Percentiles rank a stretch among this genome's conserved stretches.
Conservation (phyloP, 2,113 vertebrate species). For the Romanogobio albipinnatus region DNA sequence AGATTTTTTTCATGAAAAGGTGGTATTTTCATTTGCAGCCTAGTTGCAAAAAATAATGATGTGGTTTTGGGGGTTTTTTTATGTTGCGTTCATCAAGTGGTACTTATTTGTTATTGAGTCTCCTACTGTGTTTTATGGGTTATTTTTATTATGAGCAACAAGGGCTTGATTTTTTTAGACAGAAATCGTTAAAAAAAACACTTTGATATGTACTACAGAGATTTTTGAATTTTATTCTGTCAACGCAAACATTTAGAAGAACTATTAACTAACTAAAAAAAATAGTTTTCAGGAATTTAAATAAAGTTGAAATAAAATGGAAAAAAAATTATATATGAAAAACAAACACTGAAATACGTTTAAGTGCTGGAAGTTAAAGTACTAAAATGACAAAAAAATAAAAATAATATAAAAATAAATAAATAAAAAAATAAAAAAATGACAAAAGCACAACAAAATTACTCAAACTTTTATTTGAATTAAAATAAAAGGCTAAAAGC, state of each 20-base stretch:
- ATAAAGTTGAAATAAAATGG: not conserved
- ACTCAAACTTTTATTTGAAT: not conserved
- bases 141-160: constrained; percentile 17
- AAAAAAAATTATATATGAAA: not conserved
- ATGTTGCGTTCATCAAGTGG: constrained; percentile 5
- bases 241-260: too few relatives aligned
- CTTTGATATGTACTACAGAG: constrained; percentile 17
- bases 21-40: constrained; percentile 34
- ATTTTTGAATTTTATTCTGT: not conserved
- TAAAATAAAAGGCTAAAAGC: not conserved
- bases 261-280: too few relatives aligned
- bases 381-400: not conserved
- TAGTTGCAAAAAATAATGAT: constrained; percentile 34
- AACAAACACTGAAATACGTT: not conserved
- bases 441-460: not conserved
- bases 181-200: not conserved
- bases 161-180: not conserved
- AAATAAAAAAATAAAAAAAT: not conserved
- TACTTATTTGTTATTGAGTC: constrained; percentile 6
- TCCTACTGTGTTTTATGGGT: constrained; percentile 34
- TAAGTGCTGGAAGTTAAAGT: not conserved
- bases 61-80: not conserved
- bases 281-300: too few relatives aligned
- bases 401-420: not conserved
- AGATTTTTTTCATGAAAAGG: constrained; percentile 37